Percentiles rank a stretch among this genome's conserved stretches.
Evolutionary conservation across 2,797 vertebrate genomes (phyloP).

Genomic region (Falco peregrinus): DNA sequence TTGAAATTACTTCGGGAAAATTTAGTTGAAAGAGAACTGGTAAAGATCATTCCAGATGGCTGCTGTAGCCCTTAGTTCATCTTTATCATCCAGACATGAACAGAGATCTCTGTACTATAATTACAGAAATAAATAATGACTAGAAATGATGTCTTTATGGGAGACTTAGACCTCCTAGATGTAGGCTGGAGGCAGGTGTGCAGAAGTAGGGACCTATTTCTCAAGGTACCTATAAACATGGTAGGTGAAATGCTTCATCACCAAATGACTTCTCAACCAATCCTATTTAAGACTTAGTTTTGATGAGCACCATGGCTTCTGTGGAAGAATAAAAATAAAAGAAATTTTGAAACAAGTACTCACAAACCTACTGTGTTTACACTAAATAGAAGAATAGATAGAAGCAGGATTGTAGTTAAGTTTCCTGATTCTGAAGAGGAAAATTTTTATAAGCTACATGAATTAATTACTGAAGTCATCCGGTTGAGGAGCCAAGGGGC

Average conservation of each 20-base stretch:
- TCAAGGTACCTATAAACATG: neutral
- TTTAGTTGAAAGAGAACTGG: neutral
- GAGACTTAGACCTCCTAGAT: neutral
- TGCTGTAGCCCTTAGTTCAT: neutral
- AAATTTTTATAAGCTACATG: neutral
- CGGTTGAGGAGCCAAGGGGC: neutral
- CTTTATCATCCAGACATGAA: neutral
- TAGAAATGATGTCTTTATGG: neutral
- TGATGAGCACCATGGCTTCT: neutral
- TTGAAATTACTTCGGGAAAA: neutral
- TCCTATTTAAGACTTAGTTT: neutral
- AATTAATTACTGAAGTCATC: neutral
- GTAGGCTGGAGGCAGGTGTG: neutral
- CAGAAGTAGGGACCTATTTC: neutral
- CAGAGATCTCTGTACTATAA: neutral
- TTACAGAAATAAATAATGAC: neutral
- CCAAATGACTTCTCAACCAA: neutral
- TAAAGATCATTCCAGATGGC: neutral
- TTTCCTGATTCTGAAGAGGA: neutral
- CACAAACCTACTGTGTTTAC: neutral
- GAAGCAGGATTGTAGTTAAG: neutral
- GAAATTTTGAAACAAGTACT: neutral
- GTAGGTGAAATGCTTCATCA: neutral
- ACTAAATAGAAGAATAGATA: neutral
- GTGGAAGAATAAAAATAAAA: neutral